A percentile compares a stretch with the other conserved stretches of the same genome.
phyloP scores from a whole-genome alignment of 2,113 vertebrate genomes.

The Tragelaphus buxtoni region DNA sequence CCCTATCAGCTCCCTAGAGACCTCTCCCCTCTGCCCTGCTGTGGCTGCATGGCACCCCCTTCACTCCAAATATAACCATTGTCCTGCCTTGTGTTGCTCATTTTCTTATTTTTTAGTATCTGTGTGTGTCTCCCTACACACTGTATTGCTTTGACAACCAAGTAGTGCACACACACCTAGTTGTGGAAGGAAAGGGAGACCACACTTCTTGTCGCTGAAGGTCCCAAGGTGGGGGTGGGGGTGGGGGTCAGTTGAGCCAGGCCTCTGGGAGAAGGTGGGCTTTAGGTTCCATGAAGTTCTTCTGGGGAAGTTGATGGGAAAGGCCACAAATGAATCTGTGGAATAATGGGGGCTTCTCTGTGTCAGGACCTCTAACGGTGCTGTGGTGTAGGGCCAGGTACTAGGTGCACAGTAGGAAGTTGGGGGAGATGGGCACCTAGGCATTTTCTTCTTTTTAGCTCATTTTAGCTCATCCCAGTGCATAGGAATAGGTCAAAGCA shows the following conservation, averaged over 20 bases:
- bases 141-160: neutral
- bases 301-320: neutral
- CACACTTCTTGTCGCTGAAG: neutral
- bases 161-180: neutral
- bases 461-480: neutral
- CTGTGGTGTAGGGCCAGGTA: neutral
- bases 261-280: neutral
- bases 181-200: neutral
- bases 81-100: neutral
- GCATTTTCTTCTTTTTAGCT: neutral
- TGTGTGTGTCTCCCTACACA: neutral
- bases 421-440: neutral
- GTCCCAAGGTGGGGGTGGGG: neutral
- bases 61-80: neutral
- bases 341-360: neutral
- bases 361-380: neutral
- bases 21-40: neutral
- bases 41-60: neutral
- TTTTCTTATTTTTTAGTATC: neutral
- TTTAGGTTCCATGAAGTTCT: neutral
- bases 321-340: neutral
- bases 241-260: neutral
- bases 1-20: neutral
- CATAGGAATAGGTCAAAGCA: neutral
- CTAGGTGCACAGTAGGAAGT: neutral